Base-by-base conservation (phyloP, 2,888 invertebrate species). In the Hyppa rectilinea region DNA sequence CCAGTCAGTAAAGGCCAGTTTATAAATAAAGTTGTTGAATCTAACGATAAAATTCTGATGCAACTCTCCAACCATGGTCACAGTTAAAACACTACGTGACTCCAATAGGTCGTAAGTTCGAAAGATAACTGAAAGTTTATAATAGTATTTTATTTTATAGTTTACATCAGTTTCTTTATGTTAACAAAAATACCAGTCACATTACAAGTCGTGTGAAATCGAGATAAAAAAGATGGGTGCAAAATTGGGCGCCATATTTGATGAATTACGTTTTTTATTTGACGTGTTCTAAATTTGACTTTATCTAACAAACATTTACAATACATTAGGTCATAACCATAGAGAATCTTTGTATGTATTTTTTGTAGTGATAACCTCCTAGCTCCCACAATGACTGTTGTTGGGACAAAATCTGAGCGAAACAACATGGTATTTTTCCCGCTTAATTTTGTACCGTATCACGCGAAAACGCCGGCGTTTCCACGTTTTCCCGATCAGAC, bases 31-130 rank as follows among this genome's bases (percentile, higher is more conserved):
- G 7, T 34, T 71, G 29, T 60, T 53, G 36, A 55, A 73, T 62
- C n/a, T 53, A 64, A 53, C 38, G 75, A 77, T 80, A 70, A 71
- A 34, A 68, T 40, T 68, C 67, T 80, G 80, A 80, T 80, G 82
- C 79, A 80, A 80, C 50, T 60, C 20, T 17, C 14, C 20, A 53
- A 43, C 34, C 20, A 50, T 43, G 34, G 49, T 23, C 26, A 23
- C 40, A 70, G 36, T 72, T 36, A 55, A 50, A 36, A 50, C 61
- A 50, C 23, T 40, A 73, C 78, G 63, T 74, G 60, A 67, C 63
- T 68, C 31, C 36, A 20, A 36, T 43, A 50, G 79, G 82, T 71
- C 74, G 59, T n/a, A 59, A 71, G 82, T 65, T 74, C 79, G 6
- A 31, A 4, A 31, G 80, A 80, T 80, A 80, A 78, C 49, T 75